Evolutionary conservation across 2,113 vertebrate species (phyloP).

Genomic region (Colaptes auratus): DNA sequence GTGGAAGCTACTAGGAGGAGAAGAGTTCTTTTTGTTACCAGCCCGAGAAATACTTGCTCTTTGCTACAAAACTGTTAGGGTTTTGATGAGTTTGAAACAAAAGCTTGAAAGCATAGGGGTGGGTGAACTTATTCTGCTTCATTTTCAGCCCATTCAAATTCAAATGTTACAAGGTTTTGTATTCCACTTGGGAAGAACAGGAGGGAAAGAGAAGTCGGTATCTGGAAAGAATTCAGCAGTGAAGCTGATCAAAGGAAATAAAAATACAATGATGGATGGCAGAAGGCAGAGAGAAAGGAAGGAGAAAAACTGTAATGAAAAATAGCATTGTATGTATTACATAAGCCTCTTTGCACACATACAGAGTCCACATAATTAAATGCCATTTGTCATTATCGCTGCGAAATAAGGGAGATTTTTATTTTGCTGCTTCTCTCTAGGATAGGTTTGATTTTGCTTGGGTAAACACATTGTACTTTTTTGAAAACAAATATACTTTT

Average conservation of each 20-base stretch:
- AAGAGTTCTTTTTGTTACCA: background rate
- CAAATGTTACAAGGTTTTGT: constrained; percentile 30
- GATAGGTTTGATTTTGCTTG: background rate
- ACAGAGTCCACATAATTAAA: background rate
- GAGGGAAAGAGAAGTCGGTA: background rate
- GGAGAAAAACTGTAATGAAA: background rate
- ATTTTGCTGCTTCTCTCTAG: background rate
- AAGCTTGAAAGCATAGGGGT: background rate
- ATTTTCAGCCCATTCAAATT: constrained; percentile 45
- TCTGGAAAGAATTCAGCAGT: background rate
- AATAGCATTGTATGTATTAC: background rate
- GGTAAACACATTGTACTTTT: background rate
- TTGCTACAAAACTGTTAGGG: background rate
- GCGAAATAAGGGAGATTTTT: background rate
- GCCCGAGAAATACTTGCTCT: background rate
- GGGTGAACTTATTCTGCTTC: constrained; percentile 36
- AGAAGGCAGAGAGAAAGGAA: background rate
- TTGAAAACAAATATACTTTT: background rate
- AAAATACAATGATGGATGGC: background rate
- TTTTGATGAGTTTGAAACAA: constrained; percentile 28
- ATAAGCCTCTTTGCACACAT: background rate
- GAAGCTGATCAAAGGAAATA: background rate
- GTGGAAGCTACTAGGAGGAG: background rate
- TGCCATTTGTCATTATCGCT: background rate
- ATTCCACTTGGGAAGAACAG: background rate